These are phyloP conservation scores for Ecliptopera silaceata DNA, from an alignment of 2,888 invertebrate species.

Conservation along the genomic window DNA sequence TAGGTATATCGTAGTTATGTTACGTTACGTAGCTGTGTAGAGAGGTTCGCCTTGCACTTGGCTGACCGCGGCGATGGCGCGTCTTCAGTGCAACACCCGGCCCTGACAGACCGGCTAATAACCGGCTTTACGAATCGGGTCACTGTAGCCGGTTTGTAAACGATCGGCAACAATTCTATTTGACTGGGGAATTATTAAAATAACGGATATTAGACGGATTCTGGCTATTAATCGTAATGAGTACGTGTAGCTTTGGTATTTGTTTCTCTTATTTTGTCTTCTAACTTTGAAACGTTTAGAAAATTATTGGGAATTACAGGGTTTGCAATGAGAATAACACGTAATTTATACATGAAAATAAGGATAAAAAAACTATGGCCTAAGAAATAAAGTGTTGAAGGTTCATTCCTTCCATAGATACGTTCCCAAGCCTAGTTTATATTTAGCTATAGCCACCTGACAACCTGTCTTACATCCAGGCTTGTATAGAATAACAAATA, in stretches of 20 bases:
- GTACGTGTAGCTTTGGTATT: neutral
- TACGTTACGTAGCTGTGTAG: constrained; percentile 56
- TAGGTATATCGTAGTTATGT: constrained; percentile 53
- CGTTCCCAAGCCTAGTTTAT: constrained; percentile 45
- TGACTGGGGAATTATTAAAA: constrained; percentile 11
- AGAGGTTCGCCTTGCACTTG: constrained; percentile 44
- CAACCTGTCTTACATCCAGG: constrained; percentile 52
- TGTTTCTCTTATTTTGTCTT: too few species aligned
- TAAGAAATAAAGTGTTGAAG: too few species aligned
- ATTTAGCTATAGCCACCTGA: constrained; percentile 56
- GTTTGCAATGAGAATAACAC: too few species aligned
- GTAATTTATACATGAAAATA: too few species aligned
- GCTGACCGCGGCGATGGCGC: constrained; percentile 39
- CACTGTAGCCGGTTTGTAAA: constrained; percentile 33
- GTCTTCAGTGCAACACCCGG: constrained; percentile 73
- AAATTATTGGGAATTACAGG: too few species aligned
- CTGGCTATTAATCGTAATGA: neutral
- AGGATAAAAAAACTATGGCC: too few species aligned
- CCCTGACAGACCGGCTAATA: constrained; percentile 41
- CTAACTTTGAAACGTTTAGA: too few species aligned
- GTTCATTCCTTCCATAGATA: constrained; percentile 35
- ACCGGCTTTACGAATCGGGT: constrained; percentile 34
- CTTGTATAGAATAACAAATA: constrained; percentile 1
- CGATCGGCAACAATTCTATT: constrained; percentile 17
- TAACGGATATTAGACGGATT: constrained; percentile 21